Percentiles rank a stretch among this genome's conserved stretches.
Conservation (phyloP, 2,113 vertebrate genomes). For the Chitala chitala region DNA sequence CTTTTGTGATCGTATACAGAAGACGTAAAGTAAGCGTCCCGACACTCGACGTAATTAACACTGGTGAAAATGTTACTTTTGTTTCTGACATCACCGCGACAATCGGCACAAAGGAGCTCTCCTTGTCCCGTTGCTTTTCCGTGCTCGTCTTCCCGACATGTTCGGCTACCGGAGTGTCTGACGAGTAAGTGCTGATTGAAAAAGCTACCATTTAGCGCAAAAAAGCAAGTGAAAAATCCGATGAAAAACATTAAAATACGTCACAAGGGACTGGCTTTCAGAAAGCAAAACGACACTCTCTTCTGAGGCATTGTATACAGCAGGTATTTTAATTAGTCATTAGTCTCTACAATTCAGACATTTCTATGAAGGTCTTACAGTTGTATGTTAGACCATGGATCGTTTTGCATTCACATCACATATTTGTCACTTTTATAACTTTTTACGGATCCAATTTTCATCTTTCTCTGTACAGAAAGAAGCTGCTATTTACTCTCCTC, state of each 20-base stretch:
- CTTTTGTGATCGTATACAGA: neutral
- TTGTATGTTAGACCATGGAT: constrained; percentile 77
- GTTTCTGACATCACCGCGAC: constrained; percentile 17
- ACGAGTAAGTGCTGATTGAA: neutral
- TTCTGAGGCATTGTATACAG: constrained; percentile 51
- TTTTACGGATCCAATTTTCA: constrained; percentile 94
- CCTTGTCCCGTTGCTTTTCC: neutral
- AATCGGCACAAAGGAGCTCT: constrained; percentile 14
- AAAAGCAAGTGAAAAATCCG: constrained; percentile 18
- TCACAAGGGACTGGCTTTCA: constrained; percentile 31
- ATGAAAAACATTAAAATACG: constrained; percentile 15
- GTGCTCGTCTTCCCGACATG: neutral
- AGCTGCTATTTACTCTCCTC: constrained; percentile 96
- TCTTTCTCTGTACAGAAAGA: constrained; percentile 93
- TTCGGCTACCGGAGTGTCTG: no score
- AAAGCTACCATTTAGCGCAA: neutral
- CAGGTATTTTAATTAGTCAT: constrained; percentile 56
- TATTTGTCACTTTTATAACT: constrained; percentile 93
- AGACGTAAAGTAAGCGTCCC: constrained; percentile 16
- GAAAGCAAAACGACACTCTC: neutral
- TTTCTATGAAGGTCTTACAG: constrained; percentile 67
- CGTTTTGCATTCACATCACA: constrained; percentile 81
- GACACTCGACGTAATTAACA: constrained; percentile 23
- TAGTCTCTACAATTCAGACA: constrained; percentile 63
- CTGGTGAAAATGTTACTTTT: constrained; percentile 17